Conservation (phyloP, 2,113 vertebrate species). For the Pseudopodoces humilis region DNA sequence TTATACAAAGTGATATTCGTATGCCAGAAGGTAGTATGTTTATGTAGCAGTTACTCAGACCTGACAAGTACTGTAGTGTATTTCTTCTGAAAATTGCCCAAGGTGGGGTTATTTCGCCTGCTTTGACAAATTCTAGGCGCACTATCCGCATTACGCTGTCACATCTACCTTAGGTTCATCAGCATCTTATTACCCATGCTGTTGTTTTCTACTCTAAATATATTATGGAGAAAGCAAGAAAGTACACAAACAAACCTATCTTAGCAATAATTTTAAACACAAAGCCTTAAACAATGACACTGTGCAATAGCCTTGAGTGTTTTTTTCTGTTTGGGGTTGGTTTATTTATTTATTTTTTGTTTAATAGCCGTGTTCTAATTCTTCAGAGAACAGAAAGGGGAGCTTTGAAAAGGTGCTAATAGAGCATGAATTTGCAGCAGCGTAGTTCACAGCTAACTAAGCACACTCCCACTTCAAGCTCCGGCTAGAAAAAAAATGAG, state of each 20-base stretch:
- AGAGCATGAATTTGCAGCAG: slow-evolving; percentile 30
- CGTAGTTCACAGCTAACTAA: slow-evolving; percentile 29
- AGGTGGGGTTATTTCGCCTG: slow-evolving; percentile 27
- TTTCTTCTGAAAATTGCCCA: slow-evolving; percentile 50
- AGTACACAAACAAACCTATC: background rate
- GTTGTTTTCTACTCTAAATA: slow-evolving; percentile 25
- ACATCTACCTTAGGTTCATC: slow-evolving; percentile 30
- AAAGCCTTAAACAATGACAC: background rate
- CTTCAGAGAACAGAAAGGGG: background rate
- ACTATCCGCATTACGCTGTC: background rate
- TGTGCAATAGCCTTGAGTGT: background rate
- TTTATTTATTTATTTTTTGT: background rate
- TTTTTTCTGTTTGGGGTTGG: background rate
- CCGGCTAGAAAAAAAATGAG: slow-evolving; percentile 18
- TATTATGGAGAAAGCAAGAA: background rate
- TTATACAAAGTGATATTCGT: slow-evolving; percentile 50
- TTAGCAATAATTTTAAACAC: background rate
- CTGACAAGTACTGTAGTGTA: slow-evolving; percentile 43
- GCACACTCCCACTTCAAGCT: slow-evolving; percentile 2
- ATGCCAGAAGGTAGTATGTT: slow-evolving; percentile 38
- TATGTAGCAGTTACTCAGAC: slow-evolving; percentile 29
- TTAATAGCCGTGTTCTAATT: background rate
- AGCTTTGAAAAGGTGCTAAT: slow-evolving; percentile 48
- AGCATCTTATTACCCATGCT: background rate
- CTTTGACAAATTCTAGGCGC: slow-evolving; percentile 35